Evolutionary conservation across 2,888 invertebrate genomes (phyloP).

Genomic region (Tuta absoluta): DNA sequence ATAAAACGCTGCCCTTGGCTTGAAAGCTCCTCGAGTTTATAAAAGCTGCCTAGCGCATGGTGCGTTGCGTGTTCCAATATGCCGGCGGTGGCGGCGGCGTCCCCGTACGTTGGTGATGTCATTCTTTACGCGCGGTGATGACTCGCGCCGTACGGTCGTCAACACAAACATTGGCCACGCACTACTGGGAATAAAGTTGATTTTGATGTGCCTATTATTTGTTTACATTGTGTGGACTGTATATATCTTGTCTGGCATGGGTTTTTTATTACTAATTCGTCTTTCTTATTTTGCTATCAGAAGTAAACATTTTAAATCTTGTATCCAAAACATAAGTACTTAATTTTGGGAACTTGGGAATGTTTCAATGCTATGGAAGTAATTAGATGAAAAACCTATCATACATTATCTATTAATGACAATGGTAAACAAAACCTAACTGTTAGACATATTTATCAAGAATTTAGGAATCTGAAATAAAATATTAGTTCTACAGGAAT

Average conservation of each 20-base stretch:
- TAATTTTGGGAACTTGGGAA: no score
- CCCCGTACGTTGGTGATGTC: conserved; percentile 22
- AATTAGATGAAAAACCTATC: no score
- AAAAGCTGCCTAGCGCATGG: background rate
- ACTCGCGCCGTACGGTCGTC: background rate
- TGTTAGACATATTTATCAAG: no score
- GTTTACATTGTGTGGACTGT: background rate
- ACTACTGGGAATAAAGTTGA: background rate
- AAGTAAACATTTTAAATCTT: no score
- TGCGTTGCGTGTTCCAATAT: conserved; percentile 1
- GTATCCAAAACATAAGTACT: no score
- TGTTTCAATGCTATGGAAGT: no score
- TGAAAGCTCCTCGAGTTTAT: background rate
- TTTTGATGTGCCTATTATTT: background rate
- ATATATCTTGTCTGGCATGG: background rate
- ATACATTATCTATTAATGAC: no score
- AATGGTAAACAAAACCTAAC: no score
- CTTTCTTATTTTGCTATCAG: background rate
- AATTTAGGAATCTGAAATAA: no score
- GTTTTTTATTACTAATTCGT: background rate
- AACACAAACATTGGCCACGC: background rate
- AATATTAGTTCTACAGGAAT: no score
- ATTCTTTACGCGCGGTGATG: conserved; percentile 10
- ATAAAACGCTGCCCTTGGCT: conserved; percentile 21
- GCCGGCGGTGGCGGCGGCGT: background rate